These are phyloP conservation scores for Phodopus roborovskii DNA, from an alignment of 2,113 vertebrate species.

Conservation along the genomic window DNA sequence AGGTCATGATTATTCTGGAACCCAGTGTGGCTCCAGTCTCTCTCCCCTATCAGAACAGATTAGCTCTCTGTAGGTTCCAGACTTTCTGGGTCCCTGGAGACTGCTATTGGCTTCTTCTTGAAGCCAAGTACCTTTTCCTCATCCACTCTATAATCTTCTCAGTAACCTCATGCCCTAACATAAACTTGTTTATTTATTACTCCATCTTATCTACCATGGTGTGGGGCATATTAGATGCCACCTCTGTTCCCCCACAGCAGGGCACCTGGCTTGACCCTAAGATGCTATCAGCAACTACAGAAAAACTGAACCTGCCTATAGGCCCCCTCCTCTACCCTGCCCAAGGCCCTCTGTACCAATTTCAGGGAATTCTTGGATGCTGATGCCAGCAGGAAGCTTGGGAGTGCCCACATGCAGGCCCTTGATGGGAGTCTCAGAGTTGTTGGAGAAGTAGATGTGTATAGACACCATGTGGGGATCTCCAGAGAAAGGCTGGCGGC, in stretches of 20 bases:
- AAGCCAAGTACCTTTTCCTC: not conserved
- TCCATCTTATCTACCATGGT: not conserved
- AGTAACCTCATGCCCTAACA: not conserved
- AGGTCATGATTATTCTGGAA: not conserved
- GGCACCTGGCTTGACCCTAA: not conserved
- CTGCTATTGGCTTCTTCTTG: not conserved
- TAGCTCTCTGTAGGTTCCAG: not conserved
- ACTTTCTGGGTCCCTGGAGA: not conserved
- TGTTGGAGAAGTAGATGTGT: constrained; percentile 97
- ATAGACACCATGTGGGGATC: constrained; percentile 96
- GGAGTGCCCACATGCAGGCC: constrained; percentile 91
- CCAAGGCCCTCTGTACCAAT: constrained; percentile 88
- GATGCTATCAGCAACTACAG: not conserved
- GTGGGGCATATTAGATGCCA: not conserved
- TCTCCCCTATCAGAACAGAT: not conserved
- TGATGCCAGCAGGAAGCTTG: constrained; percentile 93
- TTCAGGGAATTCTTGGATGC: constrained; percentile 95
- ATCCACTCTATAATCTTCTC: not conserved
- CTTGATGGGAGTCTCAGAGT: constrained; percentile 90
- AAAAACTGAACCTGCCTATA: not conserved
- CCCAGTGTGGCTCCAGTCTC: not conserved
- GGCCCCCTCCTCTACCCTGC: not conserved
- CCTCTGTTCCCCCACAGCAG: not conserved
- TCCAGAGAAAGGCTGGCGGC: constrained; percentile 92
- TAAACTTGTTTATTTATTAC: not conserved